Evolutionary conservation across 2,888 invertebrate species (phyloP).

Genomic region (Nesidiocoris tenuis): DNA sequence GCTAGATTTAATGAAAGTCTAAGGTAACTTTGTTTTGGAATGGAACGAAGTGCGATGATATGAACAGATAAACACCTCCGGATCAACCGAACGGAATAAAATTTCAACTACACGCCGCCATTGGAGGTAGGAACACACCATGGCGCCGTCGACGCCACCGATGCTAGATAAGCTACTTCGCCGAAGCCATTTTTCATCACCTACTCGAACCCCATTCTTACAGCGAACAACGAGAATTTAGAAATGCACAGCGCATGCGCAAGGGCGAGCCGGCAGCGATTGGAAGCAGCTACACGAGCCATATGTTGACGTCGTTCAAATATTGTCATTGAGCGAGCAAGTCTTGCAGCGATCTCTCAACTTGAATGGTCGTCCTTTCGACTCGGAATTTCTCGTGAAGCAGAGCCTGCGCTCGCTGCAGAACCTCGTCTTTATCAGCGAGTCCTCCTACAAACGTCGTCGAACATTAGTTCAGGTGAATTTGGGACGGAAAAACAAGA

Average conservation of each 20-base stretch:
- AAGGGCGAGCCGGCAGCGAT: conserved; percentile 26
- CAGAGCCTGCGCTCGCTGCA: conserved; percentile 56
- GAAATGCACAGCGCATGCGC: not conserved
- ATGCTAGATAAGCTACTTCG: not conserved
- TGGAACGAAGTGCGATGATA: not conserved
- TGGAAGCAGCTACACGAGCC: conserved; percentile 46
- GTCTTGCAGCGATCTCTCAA: conserved; percentile 54
- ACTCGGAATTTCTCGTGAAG: conserved; percentile 57
- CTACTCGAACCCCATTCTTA: not conserved
- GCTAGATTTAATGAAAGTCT: not conserved
- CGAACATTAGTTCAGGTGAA: too few relatives aligned
- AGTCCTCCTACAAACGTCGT: conserved; percentile 54
- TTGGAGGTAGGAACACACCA: not conserved
- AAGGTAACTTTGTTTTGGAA: not conserved
- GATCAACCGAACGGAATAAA: not conserved
- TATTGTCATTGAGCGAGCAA: conserved; percentile 49
- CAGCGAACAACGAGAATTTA: not conserved
- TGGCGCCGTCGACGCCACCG: not conserved
- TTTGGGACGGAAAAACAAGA: too few relatives aligned
- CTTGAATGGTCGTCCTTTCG: conserved; percentile 58
- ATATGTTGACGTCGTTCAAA: conserved; percentile 48
- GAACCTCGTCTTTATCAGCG: conserved; percentile 58
- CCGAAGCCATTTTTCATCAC: not conserved
- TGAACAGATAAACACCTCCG: not conserved
- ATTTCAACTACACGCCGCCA: not conserved